Evolutionary conservation across 2,888 invertebrate species (phyloP), one percentile per base, ranked within the genome.

Genomic region (Brassicogethes aeneus): DNA sequence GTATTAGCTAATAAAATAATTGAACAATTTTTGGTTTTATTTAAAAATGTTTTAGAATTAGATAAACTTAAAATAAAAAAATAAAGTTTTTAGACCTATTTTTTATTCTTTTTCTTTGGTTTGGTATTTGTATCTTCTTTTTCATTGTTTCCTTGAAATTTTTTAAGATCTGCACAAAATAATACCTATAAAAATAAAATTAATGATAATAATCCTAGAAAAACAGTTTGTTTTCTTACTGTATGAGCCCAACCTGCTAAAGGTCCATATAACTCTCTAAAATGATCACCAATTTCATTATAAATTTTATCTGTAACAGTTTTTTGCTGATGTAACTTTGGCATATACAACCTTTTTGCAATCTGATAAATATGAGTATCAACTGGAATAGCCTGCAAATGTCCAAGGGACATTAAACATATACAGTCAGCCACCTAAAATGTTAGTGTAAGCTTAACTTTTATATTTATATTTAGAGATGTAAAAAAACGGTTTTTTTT

Each of bases 351-450:
- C 42, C 79, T 72, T 13, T 80, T 76, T 0, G 93, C 93, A 50
- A 97, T 84, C 71, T 94, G 89, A 66, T 85, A 90, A 15, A 99
- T 89, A 61, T 99, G 97, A 0, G 95, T 95, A 67, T 99, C 97
- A 0, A 97, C 86, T 1, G 97, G 97, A 39, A 99, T 79, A 0
- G 94, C 83, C 54, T 85, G 79, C 37, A 89, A 66, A 62, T 96
- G 90, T 41, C 85, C 84, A 37, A 99, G 65, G 0, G 95, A 93
- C 96, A 99, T 97, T 14, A 99, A 74, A 61, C 92, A 93, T 53
- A 99, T 87, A 67, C 97, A 99, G 68, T 99, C 97, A 0, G 97
- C 94, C 13, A 99, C 91, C 87, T 89, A 56, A 29, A 64, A 64
- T 48, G 45, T n/a, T n/a, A n/a, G n/a, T n/a, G n/a, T n/a, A n/a